A percentile compares a stretch with the other conserved stretches of the same genome.
These are phyloP conservation scores for Ormia ochracea DNA, from an alignment of 2,888 invertebrate species.

Conservation along the genomic window DNA sequence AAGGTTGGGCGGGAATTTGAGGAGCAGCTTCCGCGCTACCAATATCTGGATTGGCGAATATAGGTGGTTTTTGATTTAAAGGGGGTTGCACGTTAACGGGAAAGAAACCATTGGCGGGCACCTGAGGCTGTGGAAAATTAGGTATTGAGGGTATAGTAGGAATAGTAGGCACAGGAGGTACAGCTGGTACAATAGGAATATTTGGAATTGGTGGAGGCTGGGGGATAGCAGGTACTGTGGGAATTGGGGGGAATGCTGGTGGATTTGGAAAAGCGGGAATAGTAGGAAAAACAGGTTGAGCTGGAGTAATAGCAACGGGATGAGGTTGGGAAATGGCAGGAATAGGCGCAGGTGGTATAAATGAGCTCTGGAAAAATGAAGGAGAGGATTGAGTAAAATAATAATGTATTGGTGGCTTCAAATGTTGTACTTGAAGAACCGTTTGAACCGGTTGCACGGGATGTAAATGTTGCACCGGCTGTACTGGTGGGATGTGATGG, in stretches of 20 bases:
- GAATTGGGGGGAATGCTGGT: constrained; percentile 60
- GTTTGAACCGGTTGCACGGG: constrained; percentile 62
- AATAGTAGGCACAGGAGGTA: constrained; percentile 63
- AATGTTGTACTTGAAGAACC: constrained; percentile 63
- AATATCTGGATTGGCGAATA: constrained; percentile 66
- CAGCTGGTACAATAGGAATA: constrained; percentile 64
- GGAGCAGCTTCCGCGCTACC: constrained; percentile 73
- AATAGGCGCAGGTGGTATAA: constrained; percentile 54
- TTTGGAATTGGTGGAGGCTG: constrained; percentile 65
- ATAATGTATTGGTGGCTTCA: constrained; percentile 57
- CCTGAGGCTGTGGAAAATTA: constrained; percentile 66
- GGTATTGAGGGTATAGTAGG: constrained; percentile 66
- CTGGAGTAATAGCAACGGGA: constrained; percentile 61
- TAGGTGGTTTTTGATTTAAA: constrained; percentile 69
- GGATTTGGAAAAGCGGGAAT: constrained; percentile 55
- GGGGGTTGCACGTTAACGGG: constrained; percentile 70
- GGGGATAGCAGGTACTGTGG: constrained; percentile 60
- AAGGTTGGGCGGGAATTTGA: constrained; percentile 69
- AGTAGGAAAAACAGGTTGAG: constrained; percentile 61
- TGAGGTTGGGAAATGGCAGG: constrained; percentile 61
- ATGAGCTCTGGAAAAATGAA: constrained; percentile 64
- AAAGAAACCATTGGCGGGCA: constrained; percentile 56
- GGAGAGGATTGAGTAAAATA: constrained; percentile 56
- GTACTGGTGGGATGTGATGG: constrained; percentile 34
- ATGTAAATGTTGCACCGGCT: constrained; percentile 46